These are phyloP conservation scores for Polietes domitor DNA, from an alignment of 2,888 invertebrate species.

Conservation along the genomic window DNA sequence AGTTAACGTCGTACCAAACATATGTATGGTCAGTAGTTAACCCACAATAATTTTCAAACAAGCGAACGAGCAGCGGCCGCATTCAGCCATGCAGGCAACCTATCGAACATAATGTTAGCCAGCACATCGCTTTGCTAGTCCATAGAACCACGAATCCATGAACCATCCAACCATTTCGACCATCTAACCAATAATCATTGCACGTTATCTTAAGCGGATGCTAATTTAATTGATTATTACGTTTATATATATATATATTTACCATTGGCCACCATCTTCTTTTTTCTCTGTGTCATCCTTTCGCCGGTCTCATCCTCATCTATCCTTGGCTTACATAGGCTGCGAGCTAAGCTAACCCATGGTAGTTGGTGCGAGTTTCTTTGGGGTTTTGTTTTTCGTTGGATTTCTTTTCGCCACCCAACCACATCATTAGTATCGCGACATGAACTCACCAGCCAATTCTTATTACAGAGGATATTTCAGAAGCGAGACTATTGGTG, in stretches of 20 bases:
- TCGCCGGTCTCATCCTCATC: background rate
- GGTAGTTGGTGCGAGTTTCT: background rate
- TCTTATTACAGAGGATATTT: background rate
- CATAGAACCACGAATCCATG: background rate
- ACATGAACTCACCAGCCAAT: conserved; percentile 42
- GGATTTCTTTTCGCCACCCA: conserved; percentile 49
- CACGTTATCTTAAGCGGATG: conserved; percentile 66
- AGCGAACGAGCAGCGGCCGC: background rate
- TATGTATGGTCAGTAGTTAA: conserved; percentile 2
- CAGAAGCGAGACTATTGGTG: background rate
- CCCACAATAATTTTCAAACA: background rate
- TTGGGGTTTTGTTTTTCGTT: background rate
- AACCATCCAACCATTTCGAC: conserved; percentile 35
- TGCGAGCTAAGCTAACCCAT: background rate
- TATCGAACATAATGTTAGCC: background rate
- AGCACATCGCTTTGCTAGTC: background rate
- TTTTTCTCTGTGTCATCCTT: conserved; percentile 8
- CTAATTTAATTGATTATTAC: conserved; percentile 67
- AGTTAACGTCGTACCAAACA: background rate
- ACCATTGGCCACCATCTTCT: background rate
- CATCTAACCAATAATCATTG: conserved; percentile 63
- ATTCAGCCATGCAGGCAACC: conserved; percentile 4
- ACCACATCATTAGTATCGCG: conserved; percentile 58
- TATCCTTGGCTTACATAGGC: too few species aligned
- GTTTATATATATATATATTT: conserved; percentile 39